Evolutionary conservation across 2,888 invertebrate genomes (phyloP), one percentile per base, ranked within the genome.

Genomic region (Acanthoscelides obtectus): DNA sequence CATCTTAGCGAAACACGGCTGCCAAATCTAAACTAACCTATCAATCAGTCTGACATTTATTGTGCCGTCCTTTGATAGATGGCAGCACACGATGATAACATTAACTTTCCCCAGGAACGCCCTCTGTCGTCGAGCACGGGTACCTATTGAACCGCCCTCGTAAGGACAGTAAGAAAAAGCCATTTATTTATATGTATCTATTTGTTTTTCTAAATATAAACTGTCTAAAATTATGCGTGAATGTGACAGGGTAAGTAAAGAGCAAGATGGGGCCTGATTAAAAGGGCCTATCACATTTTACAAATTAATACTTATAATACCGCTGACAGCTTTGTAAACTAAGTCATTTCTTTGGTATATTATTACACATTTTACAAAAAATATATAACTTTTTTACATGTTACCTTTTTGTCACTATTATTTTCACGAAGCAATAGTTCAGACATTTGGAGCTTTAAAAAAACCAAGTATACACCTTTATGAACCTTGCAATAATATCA

Each of bases 161-260:
- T n/a, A n/a, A n/a, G n/a, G n/a, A n/a, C n/a, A n/a, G n/a, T n/a
- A n/a, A n/a, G n/a, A n/a, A n/a, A 65, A 65, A 65, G 12, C 65
- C 20, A 66, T n/a, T 22, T 21, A 66, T 66, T 66, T 66, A 27
- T 72, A 69, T 72, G 69, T 69, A 66, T 77, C 72, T 79, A 82
- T 84, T 84, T 84, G 84, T 84, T 85, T 84, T 83, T 84, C 85
- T 85, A 85, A 84, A 85, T 85, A 85, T 84, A 85, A 85, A 85
- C 84, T 83, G 83, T 83, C 84, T 85, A 85, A 83, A 84, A 80
- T 82, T 85, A 85, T 83, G 83, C 84, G 84, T 85, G 85, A 85
- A 85, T 85, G 85, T 85, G 85, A 85, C 85, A 85, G 85, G 85
- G 79, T 83, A 82, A 80, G 21, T 21, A 66, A 66, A 79, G 82